A percentile compares a stretch with the other conserved stretches of the same genome.
Evolutionary conservation across 2,797 vertebrate genomes (phyloP).

Genomic region (Xenentodon cancila): DNA sequence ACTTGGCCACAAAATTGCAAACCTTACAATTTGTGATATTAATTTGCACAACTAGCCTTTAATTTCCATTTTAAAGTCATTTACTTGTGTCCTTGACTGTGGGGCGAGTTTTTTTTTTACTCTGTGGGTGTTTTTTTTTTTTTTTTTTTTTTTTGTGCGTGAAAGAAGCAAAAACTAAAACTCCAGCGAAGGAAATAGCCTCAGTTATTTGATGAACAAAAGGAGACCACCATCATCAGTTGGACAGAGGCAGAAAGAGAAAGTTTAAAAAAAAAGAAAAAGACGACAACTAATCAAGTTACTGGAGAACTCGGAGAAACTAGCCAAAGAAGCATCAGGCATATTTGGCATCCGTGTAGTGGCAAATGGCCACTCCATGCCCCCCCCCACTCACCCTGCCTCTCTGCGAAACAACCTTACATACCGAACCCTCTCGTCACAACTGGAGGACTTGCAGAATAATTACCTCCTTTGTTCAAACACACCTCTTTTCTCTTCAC

Average conservation of each 20-base stretch:
- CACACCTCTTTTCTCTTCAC: constrained; percentile 16
- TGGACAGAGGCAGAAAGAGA: neutral
- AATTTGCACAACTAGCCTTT: constrained; percentile 52
- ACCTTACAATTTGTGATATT: constrained; percentile 59
- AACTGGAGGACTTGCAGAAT: constrained; percentile 79
- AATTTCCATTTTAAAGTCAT: constrained; percentile 67
- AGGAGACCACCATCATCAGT: constrained; percentile 19
- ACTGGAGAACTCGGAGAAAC: constrained; percentile 43
- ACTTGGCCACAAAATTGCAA: constrained; percentile 49
- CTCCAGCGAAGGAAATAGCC: constrained; percentile 39
- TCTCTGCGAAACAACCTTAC: constrained; percentile 45
- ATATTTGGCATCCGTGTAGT: constrained; percentile 66
- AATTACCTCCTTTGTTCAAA: constrained; percentile 77
- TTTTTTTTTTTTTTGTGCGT: too few species aligned
- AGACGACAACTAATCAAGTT: constrained; percentile 47
- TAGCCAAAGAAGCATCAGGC: constrained; percentile 50
- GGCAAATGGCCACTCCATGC: constrained; percentile 36
- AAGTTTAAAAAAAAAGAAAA: constrained; percentile 27
- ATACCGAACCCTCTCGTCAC: constrained; percentile 76
- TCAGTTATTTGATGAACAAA: constrained; percentile 39
- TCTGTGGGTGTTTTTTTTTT: constrained; percentile 1
- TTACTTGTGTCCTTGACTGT: constrained; percentile 35
- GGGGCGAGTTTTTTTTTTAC: neutral
- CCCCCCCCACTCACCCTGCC: constrained; percentile 26
- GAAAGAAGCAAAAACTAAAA: constrained; percentile 40